phyloP scores from a whole-genome alignment of 2,113 vertebrate species.

The Rhipidura dahli region DNA sequence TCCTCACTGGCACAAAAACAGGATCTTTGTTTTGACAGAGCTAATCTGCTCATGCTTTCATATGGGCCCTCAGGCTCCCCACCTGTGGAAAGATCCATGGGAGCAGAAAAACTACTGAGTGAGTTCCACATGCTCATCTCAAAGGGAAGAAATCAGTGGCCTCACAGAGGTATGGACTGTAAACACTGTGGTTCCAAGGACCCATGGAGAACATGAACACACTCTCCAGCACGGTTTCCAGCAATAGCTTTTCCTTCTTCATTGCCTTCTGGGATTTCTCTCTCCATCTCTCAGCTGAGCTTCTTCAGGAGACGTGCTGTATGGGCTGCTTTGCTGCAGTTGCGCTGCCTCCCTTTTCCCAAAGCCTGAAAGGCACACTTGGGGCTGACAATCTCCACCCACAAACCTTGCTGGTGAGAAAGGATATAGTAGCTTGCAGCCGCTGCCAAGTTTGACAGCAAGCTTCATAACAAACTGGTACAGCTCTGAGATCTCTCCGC shows the following conservation, averaged over 20 bases:
- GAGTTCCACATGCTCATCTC: not conserved
- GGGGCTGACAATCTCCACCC: not conserved
- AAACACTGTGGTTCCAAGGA: not conserved
- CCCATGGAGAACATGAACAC: not conserved
- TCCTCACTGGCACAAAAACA: conserved; percentile 17
- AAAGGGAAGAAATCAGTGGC: not conserved
- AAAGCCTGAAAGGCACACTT: not conserved
- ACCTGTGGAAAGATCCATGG: conserved; percentile 28
- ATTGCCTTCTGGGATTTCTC: not conserved
- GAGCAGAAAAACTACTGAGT: not conserved
- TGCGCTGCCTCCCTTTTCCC: not conserved
- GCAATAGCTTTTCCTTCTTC: not conserved
- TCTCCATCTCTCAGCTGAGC: not conserved
- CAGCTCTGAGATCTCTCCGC: not conserved
- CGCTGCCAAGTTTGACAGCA: conserved; percentile 17
- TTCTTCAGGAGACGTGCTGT: not conserved
- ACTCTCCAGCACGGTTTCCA: not conserved
- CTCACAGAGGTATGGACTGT: not conserved
- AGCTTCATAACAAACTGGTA: not conserved
- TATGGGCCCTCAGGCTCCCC: not conserved
- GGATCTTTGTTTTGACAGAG: conserved; percentile 50
- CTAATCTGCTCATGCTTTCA: conserved; percentile 18
- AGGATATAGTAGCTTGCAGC: not conserved
- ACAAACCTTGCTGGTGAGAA: not conserved
- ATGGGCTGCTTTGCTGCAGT: not conserved